phyloP scores from a whole-genome alignment of 2,888 invertebrate genomes.

The Ashinkailepas kermadecensis region DNA sequence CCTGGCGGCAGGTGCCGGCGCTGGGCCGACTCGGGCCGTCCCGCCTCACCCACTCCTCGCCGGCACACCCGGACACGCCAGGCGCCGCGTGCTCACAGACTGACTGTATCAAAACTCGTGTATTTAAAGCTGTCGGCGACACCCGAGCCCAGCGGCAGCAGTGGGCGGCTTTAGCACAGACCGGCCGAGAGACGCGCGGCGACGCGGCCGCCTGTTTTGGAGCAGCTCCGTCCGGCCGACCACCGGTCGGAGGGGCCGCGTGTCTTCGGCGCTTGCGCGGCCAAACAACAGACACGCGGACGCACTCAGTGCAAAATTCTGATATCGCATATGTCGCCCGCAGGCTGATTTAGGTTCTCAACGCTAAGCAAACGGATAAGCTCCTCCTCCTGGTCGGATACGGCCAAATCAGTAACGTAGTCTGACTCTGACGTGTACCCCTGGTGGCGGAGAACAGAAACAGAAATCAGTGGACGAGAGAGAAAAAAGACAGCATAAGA shows the following conservation, averaged over 20 bases:
- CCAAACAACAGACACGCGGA: no score
- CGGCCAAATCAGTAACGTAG: conserved; percentile 54
- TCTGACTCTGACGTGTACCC: conserved; percentile 24
- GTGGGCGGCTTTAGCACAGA: no score
- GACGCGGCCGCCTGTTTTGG: neutral
- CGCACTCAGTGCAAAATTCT: conserved; percentile 8
- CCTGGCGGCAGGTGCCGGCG: neutral
- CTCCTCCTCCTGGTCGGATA: conserved; percentile 71
- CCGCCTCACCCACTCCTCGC: neutral
- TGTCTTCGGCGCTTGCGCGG: no score
- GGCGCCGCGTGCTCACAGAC: neutral
- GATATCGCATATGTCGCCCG: neutral
- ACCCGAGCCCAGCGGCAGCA: neutral
- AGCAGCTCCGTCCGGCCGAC: no score
- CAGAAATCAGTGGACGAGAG: neutral
- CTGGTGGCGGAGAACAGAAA: neutral
- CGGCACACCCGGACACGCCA: no score
- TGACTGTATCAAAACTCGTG: neutral
- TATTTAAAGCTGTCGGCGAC: conserved; percentile 13
- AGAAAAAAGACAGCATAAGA: neutral
- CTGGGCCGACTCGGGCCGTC: neutral
- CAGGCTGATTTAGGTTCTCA: conserved; percentile 38
- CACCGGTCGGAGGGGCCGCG: no score
- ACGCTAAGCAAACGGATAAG: conserved; percentile 62
- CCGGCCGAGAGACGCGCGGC: neutral